phyloP scores from a whole-genome alignment of 2,113 vertebrate species.

The Calidris pygmaea region DNA sequence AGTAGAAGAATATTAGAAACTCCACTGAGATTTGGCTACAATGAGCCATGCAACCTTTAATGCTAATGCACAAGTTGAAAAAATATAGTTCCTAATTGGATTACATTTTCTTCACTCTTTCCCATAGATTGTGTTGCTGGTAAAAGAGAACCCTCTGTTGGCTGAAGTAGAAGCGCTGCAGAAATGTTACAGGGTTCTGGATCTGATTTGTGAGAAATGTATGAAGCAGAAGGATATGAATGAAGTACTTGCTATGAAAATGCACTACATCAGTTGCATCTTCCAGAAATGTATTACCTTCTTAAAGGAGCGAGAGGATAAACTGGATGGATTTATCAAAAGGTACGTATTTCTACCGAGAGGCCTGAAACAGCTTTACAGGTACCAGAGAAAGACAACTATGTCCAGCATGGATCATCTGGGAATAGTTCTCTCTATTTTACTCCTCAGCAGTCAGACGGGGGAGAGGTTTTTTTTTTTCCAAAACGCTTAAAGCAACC shows the following conservation, averaged over 20 bases:
- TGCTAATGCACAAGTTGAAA: background rate
- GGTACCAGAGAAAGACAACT: background rate
- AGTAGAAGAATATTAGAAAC: background rate
- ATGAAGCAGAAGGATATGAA: slow-evolving; percentile 99
- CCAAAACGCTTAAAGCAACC: background rate
- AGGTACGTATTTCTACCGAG: slow-evolving; percentile 71
- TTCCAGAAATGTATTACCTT: slow-evolving; percentile 89
- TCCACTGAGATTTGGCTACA: background rate
- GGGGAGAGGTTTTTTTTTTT: background rate
- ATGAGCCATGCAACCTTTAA: background rate
- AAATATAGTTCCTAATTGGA: background rate
- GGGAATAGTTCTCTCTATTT: background rate
- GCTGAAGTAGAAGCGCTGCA: slow-evolving; percentile 84
- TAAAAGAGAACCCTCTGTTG: slow-evolving; percentile 92
- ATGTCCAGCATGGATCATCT: background rate
- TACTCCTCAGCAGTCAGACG: background rate
- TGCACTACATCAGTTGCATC: slow-evolving; percentile 96
- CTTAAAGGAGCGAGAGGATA: slow-evolving; percentile 88
- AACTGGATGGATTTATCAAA: slow-evolving; percentile 88
- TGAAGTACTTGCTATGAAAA: slow-evolving; percentile 98
- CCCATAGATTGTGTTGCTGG: slow-evolving; percentile 88
- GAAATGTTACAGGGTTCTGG: slow-evolving; percentile 90
- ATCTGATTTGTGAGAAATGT: slow-evolving; percentile 95
- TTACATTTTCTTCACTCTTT: slow-evolving; percentile 1
- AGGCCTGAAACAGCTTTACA: background rate